Evolutionary conservation across 2,888 invertebrate genomes (phyloP).

Genomic region (Eupeodes latifasciatus): DNA sequence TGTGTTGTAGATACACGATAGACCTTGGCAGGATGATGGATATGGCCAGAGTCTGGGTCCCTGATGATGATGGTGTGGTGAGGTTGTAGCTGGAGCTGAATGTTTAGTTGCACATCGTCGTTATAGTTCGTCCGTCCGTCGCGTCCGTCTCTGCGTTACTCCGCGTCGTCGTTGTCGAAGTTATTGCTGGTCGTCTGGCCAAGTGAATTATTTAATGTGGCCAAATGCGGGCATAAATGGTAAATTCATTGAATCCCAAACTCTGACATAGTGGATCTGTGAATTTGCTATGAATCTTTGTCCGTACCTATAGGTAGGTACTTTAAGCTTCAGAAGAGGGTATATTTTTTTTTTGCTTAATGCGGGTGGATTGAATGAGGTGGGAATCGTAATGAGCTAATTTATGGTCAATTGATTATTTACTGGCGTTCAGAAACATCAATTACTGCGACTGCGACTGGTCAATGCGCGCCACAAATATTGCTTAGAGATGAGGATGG

Average conservation of each 20-base stretch:
- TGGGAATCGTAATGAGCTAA: conserved; percentile 82
- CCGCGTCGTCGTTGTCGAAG: background rate
- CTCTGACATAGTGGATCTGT: conserved; percentile 60
- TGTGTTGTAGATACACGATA: background rate
- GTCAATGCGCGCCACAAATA: conserved; percentile 37
- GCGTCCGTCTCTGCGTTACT: background rate
- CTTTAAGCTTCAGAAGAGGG: background rate
- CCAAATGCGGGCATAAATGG: conserved; percentile 66
- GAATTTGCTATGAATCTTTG: conserved; percentile 43
- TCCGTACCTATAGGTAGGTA: background rate
- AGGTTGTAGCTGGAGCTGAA: background rate
- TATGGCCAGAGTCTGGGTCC: conserved; percentile 57
- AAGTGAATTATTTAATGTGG: conserved; percentile 76
- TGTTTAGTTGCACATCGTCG: conserved; percentile 61
- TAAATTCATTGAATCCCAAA: conserved; percentile 67
- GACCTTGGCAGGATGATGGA: conserved; percentile 74
- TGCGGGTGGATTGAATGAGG: conserved; percentile 76
- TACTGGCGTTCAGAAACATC: conserved; percentile 84
- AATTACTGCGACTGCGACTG: conserved; percentile 80
- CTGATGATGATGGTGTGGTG: conserved; percentile 26
- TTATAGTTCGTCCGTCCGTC: background rate
- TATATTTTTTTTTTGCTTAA: conserved; percentile 41
- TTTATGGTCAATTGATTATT: conserved; percentile 84
- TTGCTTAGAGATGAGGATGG: background rate
- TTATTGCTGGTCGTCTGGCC: conserved; percentile 37